Base-by-base conservation (phyloP, 37 sponge, comb jelly and placozoan genomes). In the Ephydatia muelleri region DNA sequence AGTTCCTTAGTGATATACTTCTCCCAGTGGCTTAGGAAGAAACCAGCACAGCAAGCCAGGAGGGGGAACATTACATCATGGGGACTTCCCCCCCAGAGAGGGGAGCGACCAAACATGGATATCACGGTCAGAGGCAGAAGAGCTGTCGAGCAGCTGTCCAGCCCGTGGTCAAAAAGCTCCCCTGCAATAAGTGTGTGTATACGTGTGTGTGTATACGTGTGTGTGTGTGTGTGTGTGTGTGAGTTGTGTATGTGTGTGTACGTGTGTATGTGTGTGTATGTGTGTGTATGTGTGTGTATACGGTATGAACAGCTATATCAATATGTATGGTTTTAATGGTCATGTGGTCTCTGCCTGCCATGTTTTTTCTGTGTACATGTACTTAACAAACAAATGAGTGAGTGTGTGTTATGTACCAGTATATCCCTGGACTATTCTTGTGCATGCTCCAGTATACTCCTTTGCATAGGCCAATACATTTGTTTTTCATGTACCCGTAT, bases 11-110 rank as follows among this genome's bases (percentile, higher is more conserved):
- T 98, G 75, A 94, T 89, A 82, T 96, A 98, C 77, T 98, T 98
- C 91, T 98, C 99, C 96, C 99, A 98, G 85, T 98, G 99, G 70
- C 71, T 74, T 22, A 94, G 48, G 88, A 94, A 96, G 95, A 98
- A 98, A n/a, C 91, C 87, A 21, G 89, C 82, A 39, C 90, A 65
- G 22, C 77, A 31, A 16, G 85, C 79, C 66, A 92, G 39, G 38
- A 70, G 69, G 3, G 85, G 81, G 11, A 77, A 22, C 47, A 80
- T 75, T 0, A 65, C 81, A 28, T 88, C 85, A 5, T 67, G 57
- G 35, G 76, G 32, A 23, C 49, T 83, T 3, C 73, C 74, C 0
- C 91, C 91, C 90, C 90, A 93, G 57, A 68, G 70, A 12, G 29
- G 4, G 0, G 87, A 89, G 31, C 87, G 89, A 2, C 89, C 95